Evolutionary conservation across 2,797 vertebrate species (phyloP).

Genomic region (Tolypeutes matacus): DNA sequence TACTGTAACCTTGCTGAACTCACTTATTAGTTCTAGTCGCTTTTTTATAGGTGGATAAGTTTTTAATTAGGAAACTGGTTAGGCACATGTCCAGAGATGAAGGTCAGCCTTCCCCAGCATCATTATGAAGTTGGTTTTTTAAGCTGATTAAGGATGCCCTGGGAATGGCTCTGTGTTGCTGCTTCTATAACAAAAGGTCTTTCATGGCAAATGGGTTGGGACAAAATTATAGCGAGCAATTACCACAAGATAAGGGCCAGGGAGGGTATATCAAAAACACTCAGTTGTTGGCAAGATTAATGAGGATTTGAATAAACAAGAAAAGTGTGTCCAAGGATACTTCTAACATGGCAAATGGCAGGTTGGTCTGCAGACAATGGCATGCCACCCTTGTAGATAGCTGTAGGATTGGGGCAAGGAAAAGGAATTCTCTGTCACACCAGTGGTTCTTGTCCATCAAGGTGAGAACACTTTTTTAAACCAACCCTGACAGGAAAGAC

Average conservation of each 20-base stretch:
- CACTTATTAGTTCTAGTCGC: constrained; percentile 41
- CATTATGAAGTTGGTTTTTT: constrained; percentile 47
- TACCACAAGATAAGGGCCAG: not conserved
- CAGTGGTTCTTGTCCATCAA: not conserved
- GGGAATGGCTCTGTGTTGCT: constrained; percentile 6
- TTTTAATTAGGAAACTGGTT: constrained; percentile 19
- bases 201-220: not conserved
- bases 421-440: not conserved
- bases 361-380: not conserved
- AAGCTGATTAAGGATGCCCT: not conserved
- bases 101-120: not conserved
- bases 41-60: not conserved
- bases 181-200: constrained; percentile 32
- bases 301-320: constrained; percentile 8
- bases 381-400: not conserved
- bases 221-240: constrained; percentile 24
- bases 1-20: constrained; percentile 33
- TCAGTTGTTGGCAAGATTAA: not conserved
- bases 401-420: not conserved
- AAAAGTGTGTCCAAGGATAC: not conserved
- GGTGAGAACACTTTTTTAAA: not conserved
- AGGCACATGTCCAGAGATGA: not conserved
- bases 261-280: not conserved
- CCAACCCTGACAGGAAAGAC: not conserved
- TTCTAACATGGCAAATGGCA: not conserved